Evolutionary conservation across 2,888 invertebrate species (phyloP), one percentile per base, ranked within the genome.

Genomic region (Agonopterix heracliana): DNA sequence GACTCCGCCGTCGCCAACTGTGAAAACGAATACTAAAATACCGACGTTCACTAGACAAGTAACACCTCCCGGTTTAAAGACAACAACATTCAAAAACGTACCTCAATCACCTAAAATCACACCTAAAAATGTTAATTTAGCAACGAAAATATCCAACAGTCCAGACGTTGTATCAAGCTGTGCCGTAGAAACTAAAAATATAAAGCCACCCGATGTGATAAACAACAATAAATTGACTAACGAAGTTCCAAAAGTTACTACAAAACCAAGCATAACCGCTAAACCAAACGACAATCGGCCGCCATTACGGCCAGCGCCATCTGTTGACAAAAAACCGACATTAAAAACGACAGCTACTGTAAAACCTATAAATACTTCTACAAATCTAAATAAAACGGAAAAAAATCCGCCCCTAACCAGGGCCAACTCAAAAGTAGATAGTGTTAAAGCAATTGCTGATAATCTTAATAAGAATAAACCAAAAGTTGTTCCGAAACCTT

Each of bases 81-180:
- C 82, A 8, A 74, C 74, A 3, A 77, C 88, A 0, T 88, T 89
- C 51, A 78, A 70, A 73, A 81, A 69, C 51, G 81, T 76, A 3
- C 86, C 83, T 1, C 77, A 74, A 43, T 83, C 85, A 3, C 84
- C 88, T 0, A 89, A 87, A 70, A 73, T 69, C 50, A 46, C 59
- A 1, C 60, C 64, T 2, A 89, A 83, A 68, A 78, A 73, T 41
- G 44, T 59, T 1, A 77, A 65, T 52, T 47, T 75, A 58, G 63
- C 73, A 46, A 63, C 79, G 3, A 83, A 81, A 63, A 80, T 82
- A 51, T 74, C 63, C 53, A 93, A 93, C 63, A 93, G 93, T 70
- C 94, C 94, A 0, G 94, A 94, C 67, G 74, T 94, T 34, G 93
- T 94, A 3, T 93, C 93, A 0, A 93, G 93, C 64, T 94, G 94